phyloP scores from a whole-genome alignment of 2,797 vertebrate species.

The Pelobates cultripes region DNA sequence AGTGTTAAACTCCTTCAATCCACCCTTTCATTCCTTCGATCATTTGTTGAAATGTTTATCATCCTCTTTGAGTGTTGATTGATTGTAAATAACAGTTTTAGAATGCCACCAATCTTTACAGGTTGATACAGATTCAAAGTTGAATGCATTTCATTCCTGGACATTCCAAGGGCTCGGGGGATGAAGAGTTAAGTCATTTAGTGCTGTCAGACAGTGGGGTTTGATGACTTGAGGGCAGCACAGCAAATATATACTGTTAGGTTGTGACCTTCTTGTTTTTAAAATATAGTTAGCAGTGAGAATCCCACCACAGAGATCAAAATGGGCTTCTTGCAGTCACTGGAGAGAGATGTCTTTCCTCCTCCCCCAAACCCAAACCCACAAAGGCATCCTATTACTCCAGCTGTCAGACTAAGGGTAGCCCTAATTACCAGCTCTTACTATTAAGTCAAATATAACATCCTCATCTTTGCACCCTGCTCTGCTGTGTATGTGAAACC shows the following conservation, averaged over 20 bases:
- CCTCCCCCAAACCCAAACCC: slow-evolving; percentile 35
- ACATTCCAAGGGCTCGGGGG: slow-evolving; percentile 18
- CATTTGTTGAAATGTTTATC: too few relatives aligned
- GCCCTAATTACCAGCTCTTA: slow-evolving; percentile 44
- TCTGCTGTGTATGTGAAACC: neutral
- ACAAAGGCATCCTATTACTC: slow-evolving; percentile 48
- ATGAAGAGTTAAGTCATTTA: neutral
- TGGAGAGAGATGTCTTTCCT: slow-evolving; percentile 50
- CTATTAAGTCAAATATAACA: slow-evolving; percentile 48
- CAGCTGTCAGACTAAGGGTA: slow-evolving; percentile 54
- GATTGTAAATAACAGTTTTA: too few relatives aligned
- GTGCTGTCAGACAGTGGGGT: slow-evolving; percentile 4
- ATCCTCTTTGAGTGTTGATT: too few relatives aligned
- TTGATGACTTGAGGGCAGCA: slow-evolving; percentile 15
- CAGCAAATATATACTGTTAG: slow-evolving; percentile 48
- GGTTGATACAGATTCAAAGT: too few relatives aligned
- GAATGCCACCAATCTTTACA: too few relatives aligned
- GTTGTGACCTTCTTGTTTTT: slow-evolving; percentile 50
- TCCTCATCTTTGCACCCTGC: slow-evolving; percentile 33
- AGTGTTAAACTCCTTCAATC: too few relatives aligned
- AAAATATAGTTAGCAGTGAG: slow-evolving; percentile 43
- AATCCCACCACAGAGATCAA: slow-evolving; percentile 51
- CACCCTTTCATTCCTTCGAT: too few relatives aligned
- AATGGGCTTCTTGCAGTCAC: slow-evolving; percentile 34
- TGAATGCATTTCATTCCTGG: too few relatives aligned